phyloP scores from a whole-genome alignment of 2,113 vertebrate species.

The Cricetomys ansorgei region DNA sequence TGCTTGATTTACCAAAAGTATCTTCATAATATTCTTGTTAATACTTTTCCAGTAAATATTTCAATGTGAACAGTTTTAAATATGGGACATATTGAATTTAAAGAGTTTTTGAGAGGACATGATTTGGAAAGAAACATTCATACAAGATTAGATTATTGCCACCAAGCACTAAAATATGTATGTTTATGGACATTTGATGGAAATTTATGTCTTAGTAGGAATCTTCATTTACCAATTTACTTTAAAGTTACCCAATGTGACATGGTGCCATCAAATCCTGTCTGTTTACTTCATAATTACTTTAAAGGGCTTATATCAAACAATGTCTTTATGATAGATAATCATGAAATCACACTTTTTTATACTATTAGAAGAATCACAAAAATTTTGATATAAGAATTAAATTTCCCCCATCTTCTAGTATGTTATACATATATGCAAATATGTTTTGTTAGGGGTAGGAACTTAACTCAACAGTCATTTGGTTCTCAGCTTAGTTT shows the following conservation, averaged over 20 bases:
- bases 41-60: not conserved
- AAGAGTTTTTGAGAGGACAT: constrained; percentile 19
- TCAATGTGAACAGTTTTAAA: constrained; percentile 35
- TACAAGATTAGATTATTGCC: not conserved
- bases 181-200: not conserved
- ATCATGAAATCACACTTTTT: not conserved
- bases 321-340: not conserved
- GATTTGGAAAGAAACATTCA: constrained; percentile 50
- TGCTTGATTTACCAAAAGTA: not conserved
- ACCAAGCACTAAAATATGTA: not conserved
- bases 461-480: not conserved
- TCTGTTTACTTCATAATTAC: not conserved
- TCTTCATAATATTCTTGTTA: not conserved
- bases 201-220: not conserved
- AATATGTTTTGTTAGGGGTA: not conserved
- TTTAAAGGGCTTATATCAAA: not conserved
- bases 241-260: not conserved
- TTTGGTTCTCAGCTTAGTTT: not conserved
- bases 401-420: not conserved
- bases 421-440: not conserved
- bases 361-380: constrained; percentile 29
- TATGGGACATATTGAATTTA: constrained; percentile 24
- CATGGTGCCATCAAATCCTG: not conserved
- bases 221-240: not conserved
- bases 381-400: not conserved